Base-by-base conservation (phyloP, 2,797 vertebrate genomes). In the Catostomus latipinnis region DNA sequence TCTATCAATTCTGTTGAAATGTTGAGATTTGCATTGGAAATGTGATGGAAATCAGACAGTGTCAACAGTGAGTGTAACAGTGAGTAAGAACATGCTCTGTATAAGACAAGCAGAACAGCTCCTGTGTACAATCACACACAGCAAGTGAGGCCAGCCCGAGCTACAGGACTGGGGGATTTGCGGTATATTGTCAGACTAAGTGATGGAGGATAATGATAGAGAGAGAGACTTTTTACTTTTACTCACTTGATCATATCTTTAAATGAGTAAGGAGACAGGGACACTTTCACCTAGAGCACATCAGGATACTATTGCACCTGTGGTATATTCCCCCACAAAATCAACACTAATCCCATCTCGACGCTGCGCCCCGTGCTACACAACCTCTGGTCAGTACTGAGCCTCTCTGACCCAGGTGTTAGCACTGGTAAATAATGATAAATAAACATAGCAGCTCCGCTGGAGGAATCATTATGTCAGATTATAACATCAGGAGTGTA, bases 201-300 rank as follows among this genome's bases (percentile, higher is more conserved):
- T 92, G 92, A 91, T 89, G 90, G 89, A 89, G 22, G 50, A 89
- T 88, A 88, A 87, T 67, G 0, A 81, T 86, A 87, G 88, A 88
- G 86, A 6, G 13, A 78, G 12, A 4, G 63, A 16, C 6, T 80
- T 74, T 83, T 81, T 72, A 84, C 46, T 85, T 81, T 84, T 76
- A 81, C 74, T 78, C 85, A 81, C 69, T 88, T 90, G 71, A 85
- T 87, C 86, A 81, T 54, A 73, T 81, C 81, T 86, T 87, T 81
- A 67, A 83, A 86, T 62, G 43, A 65, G 69, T 56, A 72, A 48
- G 74, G 80, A 86, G 87, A 85, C 71, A 74, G 74, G 84, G 65
- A 76, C 60, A 79, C 54, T 85, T 84, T 86, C 70, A 77, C 81
- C 69, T 53, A 57, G 81, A 79, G 88, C 83, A 75, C 67, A 86